Conservation (phyloP, 2,797 vertebrate genomes). For the Brotula barbata region DNA sequence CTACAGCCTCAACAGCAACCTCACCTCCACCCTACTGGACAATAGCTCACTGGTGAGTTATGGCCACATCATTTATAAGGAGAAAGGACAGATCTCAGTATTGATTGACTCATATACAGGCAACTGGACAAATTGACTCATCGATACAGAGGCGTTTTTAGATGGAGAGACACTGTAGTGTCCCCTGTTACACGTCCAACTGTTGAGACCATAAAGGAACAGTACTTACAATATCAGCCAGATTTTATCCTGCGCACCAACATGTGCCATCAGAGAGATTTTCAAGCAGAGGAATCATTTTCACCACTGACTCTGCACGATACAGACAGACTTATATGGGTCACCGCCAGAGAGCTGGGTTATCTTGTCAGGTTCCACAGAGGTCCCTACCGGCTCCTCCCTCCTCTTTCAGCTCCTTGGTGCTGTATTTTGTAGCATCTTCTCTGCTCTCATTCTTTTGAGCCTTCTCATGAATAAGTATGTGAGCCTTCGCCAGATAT, state of each 20-base stretch:
- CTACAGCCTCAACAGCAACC: constrained; percentile 76
- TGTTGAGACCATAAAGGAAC: constrained; percentile 40
- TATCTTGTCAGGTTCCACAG: constrained; percentile 60
- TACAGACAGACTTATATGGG: constrained; percentile 80
- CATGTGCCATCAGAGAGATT: constrained; percentile 75
- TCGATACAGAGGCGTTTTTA: constrained; percentile 20
- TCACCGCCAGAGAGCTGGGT: constrained; percentile 62
- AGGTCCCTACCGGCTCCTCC: constrained; percentile 12
- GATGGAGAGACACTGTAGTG: constrained; percentile 30
- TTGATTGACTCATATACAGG: constrained; percentile 43
- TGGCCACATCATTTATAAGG: constrained; percentile 18
- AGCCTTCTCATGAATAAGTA: constrained; percentile 10
- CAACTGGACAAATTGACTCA: constrained; percentile 42
- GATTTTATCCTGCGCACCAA: constrained; percentile 37
- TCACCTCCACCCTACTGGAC: constrained; percentile 76
- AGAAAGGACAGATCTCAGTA: constrained; percentile 34
- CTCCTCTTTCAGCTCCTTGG: constrained; percentile 3
- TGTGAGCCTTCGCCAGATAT: constrained; percentile 16
- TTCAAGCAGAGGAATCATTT: constrained; percentile 64
- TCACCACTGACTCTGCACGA: constrained; percentile 61
- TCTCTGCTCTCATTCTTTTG: constrained; percentile 25
- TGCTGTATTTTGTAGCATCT: constrained; percentile 32
- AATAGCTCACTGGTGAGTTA: constrained; percentile 83
- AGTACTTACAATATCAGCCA: constrained; percentile 56
- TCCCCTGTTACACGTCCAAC: constrained; percentile 38